phyloP scores from a whole-genome alignment of 2,888 invertebrate genomes.

The Lithophane socia region DNA sequence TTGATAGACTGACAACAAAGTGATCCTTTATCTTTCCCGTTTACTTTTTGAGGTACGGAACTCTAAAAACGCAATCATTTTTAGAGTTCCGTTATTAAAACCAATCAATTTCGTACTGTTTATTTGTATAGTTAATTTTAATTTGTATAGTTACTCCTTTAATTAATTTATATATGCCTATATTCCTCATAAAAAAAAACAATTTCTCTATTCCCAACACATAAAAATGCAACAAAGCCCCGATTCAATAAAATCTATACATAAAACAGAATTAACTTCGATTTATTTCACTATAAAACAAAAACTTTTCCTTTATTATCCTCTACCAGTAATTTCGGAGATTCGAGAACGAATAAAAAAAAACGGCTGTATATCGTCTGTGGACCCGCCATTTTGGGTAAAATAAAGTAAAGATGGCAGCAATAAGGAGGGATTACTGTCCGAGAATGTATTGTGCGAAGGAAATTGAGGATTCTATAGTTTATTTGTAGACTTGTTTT shows the following conservation, averaged over 20 bases:
- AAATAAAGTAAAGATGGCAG: constrained; percentile 36
- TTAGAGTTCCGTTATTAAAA: too few relatives aligned
- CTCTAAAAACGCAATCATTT: too few relatives aligned
- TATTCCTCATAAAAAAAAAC: too few relatives aligned
- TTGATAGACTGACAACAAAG: neutral
- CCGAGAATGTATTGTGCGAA: neutral
- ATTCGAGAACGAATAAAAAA: constrained; percentile 33
- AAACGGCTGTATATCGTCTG: neutral
- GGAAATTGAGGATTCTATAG: constrained; percentile 17
- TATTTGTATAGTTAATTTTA: too few relatives aligned
- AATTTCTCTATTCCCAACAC: too few relatives aligned
- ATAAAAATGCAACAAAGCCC: neutral
- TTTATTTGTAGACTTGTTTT: constrained; percentile 2
- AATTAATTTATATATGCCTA: too few relatives aligned
- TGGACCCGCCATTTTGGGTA: constrained; percentile 34
- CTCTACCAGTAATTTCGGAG: neutral
- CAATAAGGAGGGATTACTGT: constrained; percentile 35
- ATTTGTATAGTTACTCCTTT: too few relatives aligned
- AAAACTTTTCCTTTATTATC: neutral
- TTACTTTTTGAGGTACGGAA: neutral
- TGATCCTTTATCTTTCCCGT: neutral
- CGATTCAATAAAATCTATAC: constrained; percentile 3
- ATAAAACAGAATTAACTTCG: neutral
- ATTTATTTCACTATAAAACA: constrained; percentile 18
- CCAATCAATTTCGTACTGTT: too few relatives aligned